Conservation (phyloP, 2,797 vertebrate species). For the Gymnothorax reevesii region DNA sequence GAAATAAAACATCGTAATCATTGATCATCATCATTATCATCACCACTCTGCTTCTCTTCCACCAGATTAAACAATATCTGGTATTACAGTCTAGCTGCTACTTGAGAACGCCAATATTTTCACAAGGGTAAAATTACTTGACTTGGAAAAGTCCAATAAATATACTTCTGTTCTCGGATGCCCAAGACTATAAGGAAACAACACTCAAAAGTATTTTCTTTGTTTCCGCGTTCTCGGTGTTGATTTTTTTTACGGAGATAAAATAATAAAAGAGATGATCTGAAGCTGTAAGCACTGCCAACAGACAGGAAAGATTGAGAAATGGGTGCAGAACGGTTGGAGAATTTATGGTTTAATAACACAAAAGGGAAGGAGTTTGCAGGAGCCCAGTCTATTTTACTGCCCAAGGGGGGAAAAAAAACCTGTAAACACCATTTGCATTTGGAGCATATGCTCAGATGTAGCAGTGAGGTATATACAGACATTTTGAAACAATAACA, state of each 20-base stretch:
- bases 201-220: background rate
- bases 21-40: too few relatives aligned
- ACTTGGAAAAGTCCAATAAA: too few relatives aligned
- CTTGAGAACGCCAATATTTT: too few relatives aligned
- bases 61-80: too few relatives aligned
- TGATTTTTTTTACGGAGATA: background rate
- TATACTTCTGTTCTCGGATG: too few relatives aligned
- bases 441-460: background rate
- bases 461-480: too few relatives aligned
- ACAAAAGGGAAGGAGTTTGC: constrained; percentile 23
- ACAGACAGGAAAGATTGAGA: background rate
- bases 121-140: too few relatives aligned
- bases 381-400: background rate
- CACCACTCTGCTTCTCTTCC: too few relatives aligned
- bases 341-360: constrained; percentile 33
- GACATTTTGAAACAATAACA: too few relatives aligned
- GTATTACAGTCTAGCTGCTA: too few relatives aligned
- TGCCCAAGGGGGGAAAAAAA: background rate
- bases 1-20: too few relatives aligned
- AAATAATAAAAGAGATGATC: constrained; percentile 9
- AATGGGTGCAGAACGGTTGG: background rate
- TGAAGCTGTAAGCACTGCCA: background rate
- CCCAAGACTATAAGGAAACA: background rate
- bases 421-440: background rate
- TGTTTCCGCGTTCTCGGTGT: background rate